Percentiles rank a stretch among this genome's conserved stretches.
Conservation (phyloP, 2,113 vertebrate genomes). For the Mixornis gularis region DNA sequence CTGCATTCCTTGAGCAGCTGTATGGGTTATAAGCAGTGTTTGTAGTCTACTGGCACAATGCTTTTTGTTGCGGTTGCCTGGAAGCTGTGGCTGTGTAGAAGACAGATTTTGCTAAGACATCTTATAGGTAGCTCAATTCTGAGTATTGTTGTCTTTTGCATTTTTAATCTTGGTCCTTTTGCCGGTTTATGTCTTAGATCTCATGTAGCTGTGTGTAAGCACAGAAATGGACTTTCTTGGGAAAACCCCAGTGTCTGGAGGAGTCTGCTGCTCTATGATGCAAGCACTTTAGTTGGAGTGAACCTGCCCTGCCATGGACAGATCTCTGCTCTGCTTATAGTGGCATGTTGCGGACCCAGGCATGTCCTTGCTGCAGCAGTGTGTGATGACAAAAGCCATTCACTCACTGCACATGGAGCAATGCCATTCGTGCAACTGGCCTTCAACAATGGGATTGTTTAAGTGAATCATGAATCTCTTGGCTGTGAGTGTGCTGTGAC, state of each 20-base stretch:
- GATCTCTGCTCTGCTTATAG: neutral
- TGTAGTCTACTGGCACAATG: accelerated
- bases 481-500: neutral
- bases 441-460: neutral
- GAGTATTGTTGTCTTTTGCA: neutral
- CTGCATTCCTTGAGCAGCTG: accelerated
- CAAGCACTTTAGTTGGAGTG: neutral
- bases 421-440: neutral
- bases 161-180: neutral
- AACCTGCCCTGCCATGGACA: neutral
- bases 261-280: neutral
- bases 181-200: neutral
- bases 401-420: neutral
- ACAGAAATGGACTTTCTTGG: neutral
- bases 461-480: neutral
- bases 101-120: neutral
- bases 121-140: neutral
- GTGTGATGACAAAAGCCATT: neutral
- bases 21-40: neutral
- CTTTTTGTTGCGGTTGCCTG: neutral
- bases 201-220: neutral
- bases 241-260: neutral
- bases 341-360: neutral
- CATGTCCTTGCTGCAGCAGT: neutral
- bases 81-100: neutral